Conservation (phyloP, 1,140 invertebrate species). For the Bombyx mandarina region DNA sequence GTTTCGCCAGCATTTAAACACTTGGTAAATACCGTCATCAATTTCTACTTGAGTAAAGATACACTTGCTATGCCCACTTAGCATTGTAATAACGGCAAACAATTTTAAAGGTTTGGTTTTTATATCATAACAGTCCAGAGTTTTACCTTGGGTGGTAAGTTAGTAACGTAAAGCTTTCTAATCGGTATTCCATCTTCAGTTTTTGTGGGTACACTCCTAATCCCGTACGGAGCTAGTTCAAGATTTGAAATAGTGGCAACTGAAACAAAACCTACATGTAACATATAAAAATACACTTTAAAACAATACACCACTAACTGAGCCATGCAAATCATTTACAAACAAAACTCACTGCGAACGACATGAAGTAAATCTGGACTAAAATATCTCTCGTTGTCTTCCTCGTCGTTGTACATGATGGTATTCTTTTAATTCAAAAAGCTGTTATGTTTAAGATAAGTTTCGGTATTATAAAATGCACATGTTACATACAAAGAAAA, state of each 20-base stretch:
- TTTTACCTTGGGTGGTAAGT: constrained; percentile 56
- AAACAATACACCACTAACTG: constrained; percentile 10
- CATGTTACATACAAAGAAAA: not conserved
- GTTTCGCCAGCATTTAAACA: not conserved
- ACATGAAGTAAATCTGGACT: constrained; percentile 41
- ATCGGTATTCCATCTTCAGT: constrained; percentile 67
- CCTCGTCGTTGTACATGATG: constrained; percentile 49
- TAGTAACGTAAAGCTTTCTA: constrained; percentile 58
- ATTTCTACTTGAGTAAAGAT: not conserved
- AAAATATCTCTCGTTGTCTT: constrained; percentile 30
- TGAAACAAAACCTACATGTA: constrained; percentile 13
- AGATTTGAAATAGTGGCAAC: constrained; percentile 35
- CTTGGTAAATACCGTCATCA: not conserved
- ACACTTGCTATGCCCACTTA: not conserved
- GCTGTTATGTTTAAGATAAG: not conserved
- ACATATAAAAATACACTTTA: not conserved
- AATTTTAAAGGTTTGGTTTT: not conserved
- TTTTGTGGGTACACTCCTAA: constrained; percentile 50
- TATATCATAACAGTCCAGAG: too few species aligned
- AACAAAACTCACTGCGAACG: constrained; percentile 45
- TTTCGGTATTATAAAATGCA: not conserved
- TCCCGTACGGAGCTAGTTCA: constrained; percentile 28
- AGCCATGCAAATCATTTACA: constrained; percentile 17
- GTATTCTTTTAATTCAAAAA: constrained; percentile 3
- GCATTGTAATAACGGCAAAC: not conserved